These are phyloP conservation scores for Rhineura floridana DNA, from an alignment of 2,113 vertebrate species.

Conservation along the genomic window DNA sequence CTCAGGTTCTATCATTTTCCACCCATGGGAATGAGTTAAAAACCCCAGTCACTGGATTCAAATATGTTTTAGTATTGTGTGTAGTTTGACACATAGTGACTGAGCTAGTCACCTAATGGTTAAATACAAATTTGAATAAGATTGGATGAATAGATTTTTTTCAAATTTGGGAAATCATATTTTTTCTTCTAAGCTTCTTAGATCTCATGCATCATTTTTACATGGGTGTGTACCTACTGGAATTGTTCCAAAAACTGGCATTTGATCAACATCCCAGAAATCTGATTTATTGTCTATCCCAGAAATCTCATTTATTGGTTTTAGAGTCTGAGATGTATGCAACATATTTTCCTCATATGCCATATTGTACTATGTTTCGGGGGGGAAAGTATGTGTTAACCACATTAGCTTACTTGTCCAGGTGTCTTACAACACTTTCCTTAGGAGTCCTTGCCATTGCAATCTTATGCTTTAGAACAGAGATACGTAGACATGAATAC, in stretches of 20 bases:
- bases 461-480: not conserved
- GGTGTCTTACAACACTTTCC: not conserved
- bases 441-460: constrained; percentile 7
- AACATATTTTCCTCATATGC: not conserved
- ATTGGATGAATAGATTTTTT: not conserved
- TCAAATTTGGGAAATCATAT: not conserved
- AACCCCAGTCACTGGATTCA: not conserved
- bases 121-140: not conserved
- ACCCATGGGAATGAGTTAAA: not conserved
- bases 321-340: not conserved
- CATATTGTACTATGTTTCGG: not conserved
- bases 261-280: not conserved
- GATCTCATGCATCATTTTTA: not conserved
- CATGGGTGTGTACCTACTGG: not conserved
- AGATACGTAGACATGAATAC: not conserved
- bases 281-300: too few species aligned
- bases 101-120: not conserved
- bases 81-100: not conserved
- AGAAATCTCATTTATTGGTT: too few species aligned
- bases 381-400: not conserved
- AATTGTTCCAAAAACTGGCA: not conserved
- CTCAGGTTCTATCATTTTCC: not conserved
- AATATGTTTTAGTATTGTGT: too few species aligned
- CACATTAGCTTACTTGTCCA: not conserved
- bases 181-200: not conserved